Conservation (phyloP, 2,888 invertebrate species). For the Parapristionchus giblindavisi region DNA sequence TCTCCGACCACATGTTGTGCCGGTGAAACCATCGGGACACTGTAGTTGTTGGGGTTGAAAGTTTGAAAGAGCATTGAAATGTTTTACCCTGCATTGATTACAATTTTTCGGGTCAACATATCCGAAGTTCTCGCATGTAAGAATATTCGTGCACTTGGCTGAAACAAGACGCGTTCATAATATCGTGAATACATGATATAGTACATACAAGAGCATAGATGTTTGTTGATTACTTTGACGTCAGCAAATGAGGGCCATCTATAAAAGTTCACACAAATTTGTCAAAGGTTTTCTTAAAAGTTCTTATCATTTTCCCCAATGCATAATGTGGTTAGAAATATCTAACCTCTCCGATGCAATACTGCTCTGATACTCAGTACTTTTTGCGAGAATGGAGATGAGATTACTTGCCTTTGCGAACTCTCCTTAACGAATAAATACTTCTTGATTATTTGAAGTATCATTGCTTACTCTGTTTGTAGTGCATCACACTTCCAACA, state of each 20-base stretch:
- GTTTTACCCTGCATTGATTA: slow-evolving; percentile 41
- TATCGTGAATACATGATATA: background rate
- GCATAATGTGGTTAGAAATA: too few species aligned
- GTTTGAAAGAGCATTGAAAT: background rate
- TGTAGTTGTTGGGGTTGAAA: background rate
- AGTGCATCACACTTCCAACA: slow-evolving; percentile 57
- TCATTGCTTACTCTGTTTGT: slow-evolving; percentile 37
- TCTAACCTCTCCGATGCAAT: slow-evolving; percentile 39
- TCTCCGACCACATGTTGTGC: slow-evolving; percentile 18
- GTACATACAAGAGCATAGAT: slow-evolving; percentile 17
- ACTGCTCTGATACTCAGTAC: slow-evolving; percentile 44
- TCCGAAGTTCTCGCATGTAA: slow-evolving; percentile 35
- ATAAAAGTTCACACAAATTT: background rate
- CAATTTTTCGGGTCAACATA: slow-evolving; percentile 38
- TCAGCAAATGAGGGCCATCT: slow-evolving; percentile 50
- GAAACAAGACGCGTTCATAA: background rate
- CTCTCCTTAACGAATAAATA: slow-evolving; percentile 43
- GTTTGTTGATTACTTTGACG: slow-evolving; percentile 44
- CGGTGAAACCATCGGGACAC: slow-evolving; percentile 19
- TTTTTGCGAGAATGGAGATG: slow-evolving; percentile 45
- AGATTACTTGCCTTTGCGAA: slow-evolving; percentile 44
- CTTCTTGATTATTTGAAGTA: background rate
- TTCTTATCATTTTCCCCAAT: slow-evolving; percentile 46
- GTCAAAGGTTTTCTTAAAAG: too few species aligned
- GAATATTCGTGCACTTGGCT: slow-evolving; percentile 10